phyloP scores from a whole-genome alignment of 64 coral and sea anemone species.

The Montipora cactus region DNA sequence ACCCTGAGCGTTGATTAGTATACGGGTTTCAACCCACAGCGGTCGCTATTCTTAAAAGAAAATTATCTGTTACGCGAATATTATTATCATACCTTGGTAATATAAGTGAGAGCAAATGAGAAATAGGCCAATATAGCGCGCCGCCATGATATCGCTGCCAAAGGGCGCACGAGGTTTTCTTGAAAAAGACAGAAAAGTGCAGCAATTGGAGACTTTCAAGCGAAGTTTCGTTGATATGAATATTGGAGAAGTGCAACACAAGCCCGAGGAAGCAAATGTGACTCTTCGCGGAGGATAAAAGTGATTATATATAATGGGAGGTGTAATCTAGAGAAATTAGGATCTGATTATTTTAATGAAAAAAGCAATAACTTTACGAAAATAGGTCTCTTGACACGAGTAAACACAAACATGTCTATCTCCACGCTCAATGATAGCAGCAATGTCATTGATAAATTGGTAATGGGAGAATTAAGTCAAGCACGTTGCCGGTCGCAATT shows the following conservation, averaged over 20 bases:
- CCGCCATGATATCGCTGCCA: not conserved
- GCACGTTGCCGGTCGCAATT: not conserved
- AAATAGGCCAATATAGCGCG: not conserved
- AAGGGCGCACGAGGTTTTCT: too few species aligned
- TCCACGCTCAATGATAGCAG: not conserved
- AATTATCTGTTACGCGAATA: not conserved
- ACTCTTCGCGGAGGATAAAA: not conserved
- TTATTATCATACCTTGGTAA: conserved; percentile 16
- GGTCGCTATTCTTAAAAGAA: too few species aligned
- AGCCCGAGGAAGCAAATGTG: not conserved
- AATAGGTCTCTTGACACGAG: conserved; percentile 14
- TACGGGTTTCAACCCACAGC: too few species aligned
- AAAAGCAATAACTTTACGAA: conserved; percentile 19
- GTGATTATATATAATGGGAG: not conserved
- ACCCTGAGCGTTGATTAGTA: too few species aligned
- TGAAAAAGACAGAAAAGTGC: not conserved
- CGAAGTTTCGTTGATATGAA: not conserved
- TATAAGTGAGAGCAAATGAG: not conserved
- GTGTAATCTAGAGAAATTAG: conserved; percentile 14
- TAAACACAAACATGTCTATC: not conserved
- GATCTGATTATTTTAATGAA: not conserved
- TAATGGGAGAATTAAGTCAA: not conserved
- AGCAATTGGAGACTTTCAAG: too few species aligned
- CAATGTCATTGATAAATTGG: not conserved
- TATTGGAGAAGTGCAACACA: not conserved